Conservation (phyloP, 2,888 invertebrate species). For the Gasteruption jaculator region DNA sequence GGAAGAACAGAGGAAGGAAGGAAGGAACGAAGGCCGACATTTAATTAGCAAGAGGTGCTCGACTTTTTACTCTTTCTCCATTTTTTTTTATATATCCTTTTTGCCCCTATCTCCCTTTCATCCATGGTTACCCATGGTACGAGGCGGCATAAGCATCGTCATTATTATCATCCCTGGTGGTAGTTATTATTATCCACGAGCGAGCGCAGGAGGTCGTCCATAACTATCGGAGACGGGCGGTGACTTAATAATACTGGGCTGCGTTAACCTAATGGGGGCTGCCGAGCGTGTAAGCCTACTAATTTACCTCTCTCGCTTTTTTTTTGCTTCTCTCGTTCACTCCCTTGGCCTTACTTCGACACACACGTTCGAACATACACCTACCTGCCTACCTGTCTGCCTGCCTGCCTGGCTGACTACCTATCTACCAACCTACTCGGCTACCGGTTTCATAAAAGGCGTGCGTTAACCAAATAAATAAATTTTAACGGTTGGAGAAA, state of each 20-base stretch:
- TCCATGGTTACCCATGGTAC: too few species aligned
- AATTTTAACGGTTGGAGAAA: too few species aligned
- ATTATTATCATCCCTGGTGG: too few species aligned
- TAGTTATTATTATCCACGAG: constrained; percentile 37
- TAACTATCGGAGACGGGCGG: constrained; percentile 36
- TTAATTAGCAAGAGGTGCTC: too few species aligned
- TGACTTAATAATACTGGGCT: constrained; percentile 44
- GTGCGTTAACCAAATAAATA: constrained; percentile 37
- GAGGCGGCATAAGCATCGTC: too few species aligned
- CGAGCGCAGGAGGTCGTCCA: constrained; percentile 35
- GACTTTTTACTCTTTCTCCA: too few species aligned
- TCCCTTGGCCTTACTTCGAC: constrained; percentile 25
- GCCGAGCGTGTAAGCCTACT: constrained; percentile 43
- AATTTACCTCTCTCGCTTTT: constrained; percentile 31
- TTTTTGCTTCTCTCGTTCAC: constrained; percentile 13
- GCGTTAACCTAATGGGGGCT: constrained; percentile 43
- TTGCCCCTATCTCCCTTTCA: too few species aligned
- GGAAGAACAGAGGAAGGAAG: too few species aligned
- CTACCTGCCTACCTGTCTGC: constrained; percentile 18
- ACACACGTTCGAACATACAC: constrained; percentile 23
- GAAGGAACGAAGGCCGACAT: too few species aligned
- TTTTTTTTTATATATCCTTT: too few species aligned
- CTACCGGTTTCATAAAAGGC: constrained; percentile 31
- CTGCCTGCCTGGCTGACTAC: neutral
- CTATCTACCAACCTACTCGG: constrained; percentile 17